Evolutionary conservation across 2,113 vertebrate genomes (phyloP), one percentile per base, ranked within the genome.

Genomic region (Oryzias melastigma): DNA sequence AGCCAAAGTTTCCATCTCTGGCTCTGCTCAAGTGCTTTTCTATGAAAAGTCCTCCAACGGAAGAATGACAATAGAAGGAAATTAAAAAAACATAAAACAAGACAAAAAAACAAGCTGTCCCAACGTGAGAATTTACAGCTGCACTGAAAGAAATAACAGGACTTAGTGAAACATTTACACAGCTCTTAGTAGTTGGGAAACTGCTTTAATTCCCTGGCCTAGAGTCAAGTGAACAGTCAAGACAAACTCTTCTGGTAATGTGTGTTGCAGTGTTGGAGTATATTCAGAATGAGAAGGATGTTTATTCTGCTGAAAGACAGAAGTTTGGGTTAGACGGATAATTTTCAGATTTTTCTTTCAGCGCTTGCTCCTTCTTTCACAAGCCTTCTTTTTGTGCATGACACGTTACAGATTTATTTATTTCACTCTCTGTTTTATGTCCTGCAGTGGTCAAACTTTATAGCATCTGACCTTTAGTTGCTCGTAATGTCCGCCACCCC

Each of bases 391-490:
- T 5, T 27, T 27, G 4, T 27, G 25, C 25, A 27, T 27, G 62
- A 75, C 62, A 65, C 22, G 46, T 54, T 62, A 1, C 35, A 10
- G 22, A 8, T 35, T 35, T 35, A 35, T 35, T 35, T 12, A 12
- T 35, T 35, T n/a, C n/a, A 14, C 14, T 10, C 25, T 68, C 0
- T 62, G 17, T n/a, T 76, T 81, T 35, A 57, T 24, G 60, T 22
- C 40, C 56, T 66, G 60, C 16, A 7, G 43, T 67, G 69, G 68
- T 79, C 75, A 65, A 40, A 52, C 44, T 82, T 86, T 72, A 84
- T 22, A 1, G 54, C 10, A 2, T 1, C 41, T 83, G 77, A 78
- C 83, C 79, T 60, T 42, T 64, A 20, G 24, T 66, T 2, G 5
- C 63, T 76, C 22, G 18, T 65, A 58, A 62, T 52, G 52, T 71